These are phyloP conservation scores for Acromyrmex heyeri DNA, from an alignment of 1,140 invertebrate species.

Conservation along the genomic window DNA sequence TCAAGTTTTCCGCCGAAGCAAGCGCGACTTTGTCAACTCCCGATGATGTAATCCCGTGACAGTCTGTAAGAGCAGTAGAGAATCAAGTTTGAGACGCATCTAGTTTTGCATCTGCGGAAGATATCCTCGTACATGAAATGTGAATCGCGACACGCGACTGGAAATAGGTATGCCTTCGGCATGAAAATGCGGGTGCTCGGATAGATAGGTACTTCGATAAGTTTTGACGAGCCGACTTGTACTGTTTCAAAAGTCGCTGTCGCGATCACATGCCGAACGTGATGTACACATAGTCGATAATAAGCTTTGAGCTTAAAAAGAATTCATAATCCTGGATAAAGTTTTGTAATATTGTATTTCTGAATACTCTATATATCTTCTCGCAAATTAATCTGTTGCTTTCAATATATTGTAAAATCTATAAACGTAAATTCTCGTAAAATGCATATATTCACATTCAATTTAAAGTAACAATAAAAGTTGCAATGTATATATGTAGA, in stretches of 20 bases:
- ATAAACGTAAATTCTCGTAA: neutral
- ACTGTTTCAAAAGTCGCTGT: constrained; percentile 34
- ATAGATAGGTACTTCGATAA: constrained; percentile 35
- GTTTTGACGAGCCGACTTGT: constrained; percentile 29
- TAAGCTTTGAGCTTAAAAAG: constrained; percentile 20
- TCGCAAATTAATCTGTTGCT: neutral
- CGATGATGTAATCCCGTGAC: constrained; percentile 29
- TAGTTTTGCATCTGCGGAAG: constrained; percentile 36
- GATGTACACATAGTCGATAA: constrained; percentile 11
- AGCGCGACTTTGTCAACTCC: constrained; percentile 42
- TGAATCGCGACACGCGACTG: constrained; percentile 18
- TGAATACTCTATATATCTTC: neutral
- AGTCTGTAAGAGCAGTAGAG: neutral
- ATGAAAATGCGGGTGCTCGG: constrained; percentile 52
- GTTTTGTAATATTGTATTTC: neutral
- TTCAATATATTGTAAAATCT: neutral
- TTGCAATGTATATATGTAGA: neutral
- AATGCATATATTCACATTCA: neutral
- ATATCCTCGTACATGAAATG: constrained; percentile 43
- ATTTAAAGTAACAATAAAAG: constrained; percentile 23
- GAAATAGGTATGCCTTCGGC: constrained; percentile 56
- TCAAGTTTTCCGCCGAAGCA: constrained; percentile 39
- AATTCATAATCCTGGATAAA: neutral
- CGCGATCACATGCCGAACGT: neutral
- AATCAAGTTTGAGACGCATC: constrained; percentile 45